These are phyloP conservation scores for Cheiracanthium punctorium DNA, from an alignment of 2,888 invertebrate species.

Conservation along the genomic window DNA sequence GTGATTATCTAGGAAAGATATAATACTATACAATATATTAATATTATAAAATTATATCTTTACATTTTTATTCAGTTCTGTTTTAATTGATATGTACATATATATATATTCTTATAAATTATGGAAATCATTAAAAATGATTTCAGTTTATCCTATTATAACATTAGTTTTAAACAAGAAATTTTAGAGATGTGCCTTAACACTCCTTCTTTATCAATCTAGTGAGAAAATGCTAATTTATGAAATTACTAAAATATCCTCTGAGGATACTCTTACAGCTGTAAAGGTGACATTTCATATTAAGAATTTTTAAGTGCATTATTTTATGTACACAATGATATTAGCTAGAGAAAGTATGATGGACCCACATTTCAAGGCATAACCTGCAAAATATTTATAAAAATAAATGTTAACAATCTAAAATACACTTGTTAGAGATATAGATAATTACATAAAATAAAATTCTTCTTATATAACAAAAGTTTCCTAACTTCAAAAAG, in stretches of 20 bases:
- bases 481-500: background rate
- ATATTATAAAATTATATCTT: too few relatives aligned
- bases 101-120: too few relatives aligned
- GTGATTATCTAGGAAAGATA: too few relatives aligned
- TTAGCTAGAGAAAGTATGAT: constrained; percentile 48
- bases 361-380: constrained; percentile 62
- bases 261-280: constrained; percentile 16
- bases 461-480: background rate
- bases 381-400: constrained; percentile 62
- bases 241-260: constrained; percentile 26
- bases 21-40: too few relatives aligned
- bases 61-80: too few relatives aligned
- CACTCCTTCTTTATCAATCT: constrained; percentile 21
- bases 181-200: constrained; percentile 25
- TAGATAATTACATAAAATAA: background rate
- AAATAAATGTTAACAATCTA: constrained; percentile 48
- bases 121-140: too few relatives aligned
- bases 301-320: constrained; percentile 47
- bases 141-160: too few relatives aligned
- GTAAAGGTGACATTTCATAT: constrained; percentile 36
- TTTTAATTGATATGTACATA: too few relatives aligned
- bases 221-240: constrained; percentile 22
- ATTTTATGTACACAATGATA: constrained; percentile 58
- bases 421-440: background rate
- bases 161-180: too few relatives aligned